Conservation (phyloP, 2,888 invertebrate genomes). For the Lordiphosa andalusiaca region DNA sequence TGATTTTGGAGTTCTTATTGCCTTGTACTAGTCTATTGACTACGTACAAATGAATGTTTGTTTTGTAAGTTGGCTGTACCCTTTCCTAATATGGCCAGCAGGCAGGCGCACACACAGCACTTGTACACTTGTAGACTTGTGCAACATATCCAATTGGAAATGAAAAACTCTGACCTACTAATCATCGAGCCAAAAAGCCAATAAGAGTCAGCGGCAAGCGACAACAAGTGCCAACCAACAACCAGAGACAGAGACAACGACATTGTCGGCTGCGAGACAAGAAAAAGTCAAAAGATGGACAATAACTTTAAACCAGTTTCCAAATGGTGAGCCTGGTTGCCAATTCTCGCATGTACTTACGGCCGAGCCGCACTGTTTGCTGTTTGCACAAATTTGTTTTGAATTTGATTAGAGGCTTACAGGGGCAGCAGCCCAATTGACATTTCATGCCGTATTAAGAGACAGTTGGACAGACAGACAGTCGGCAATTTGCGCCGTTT, state of each 20-base stretch:
- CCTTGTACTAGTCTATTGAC: constrained; percentile 24
- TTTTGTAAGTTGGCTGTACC: constrained; percentile 57
- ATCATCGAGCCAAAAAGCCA: constrained; percentile 74
- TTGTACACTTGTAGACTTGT: constrained; percentile 43
- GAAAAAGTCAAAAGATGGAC: constrained; percentile 74
- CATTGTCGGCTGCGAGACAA: constrained; percentile 59
- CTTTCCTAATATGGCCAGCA: constrained; percentile 68
- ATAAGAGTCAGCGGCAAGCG: constrained; percentile 63
- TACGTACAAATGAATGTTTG: constrained; percentile 30
- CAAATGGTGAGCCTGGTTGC: constrained; percentile 61
- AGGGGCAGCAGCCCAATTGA: constrained; percentile 66
- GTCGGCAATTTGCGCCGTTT: constrained; percentile 61
- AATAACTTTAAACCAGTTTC: constrained; percentile 73
- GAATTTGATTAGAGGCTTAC: constrained; percentile 67
- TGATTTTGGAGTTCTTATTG: constrained; percentile 59
- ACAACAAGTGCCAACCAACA: constrained; percentile 40
- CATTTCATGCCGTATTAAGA: constrained; percentile 68
- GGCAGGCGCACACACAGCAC: constrained; percentile 26
- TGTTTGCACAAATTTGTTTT: constrained; percentile 69
- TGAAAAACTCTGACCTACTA: constrained; percentile 74
- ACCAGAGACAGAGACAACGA: constrained; percentile 44
- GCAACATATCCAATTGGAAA: constrained; percentile 75
- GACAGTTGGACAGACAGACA: constrained; percentile 26
- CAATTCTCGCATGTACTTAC: constrained; percentile 31
- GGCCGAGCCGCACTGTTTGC: constrained; percentile 14